Evolutionary conservation across 2,797 vertebrate genomes (phyloP), one percentile per base, ranked within the genome.

Genomic region (Setipinna tenuifilis): DNA sequence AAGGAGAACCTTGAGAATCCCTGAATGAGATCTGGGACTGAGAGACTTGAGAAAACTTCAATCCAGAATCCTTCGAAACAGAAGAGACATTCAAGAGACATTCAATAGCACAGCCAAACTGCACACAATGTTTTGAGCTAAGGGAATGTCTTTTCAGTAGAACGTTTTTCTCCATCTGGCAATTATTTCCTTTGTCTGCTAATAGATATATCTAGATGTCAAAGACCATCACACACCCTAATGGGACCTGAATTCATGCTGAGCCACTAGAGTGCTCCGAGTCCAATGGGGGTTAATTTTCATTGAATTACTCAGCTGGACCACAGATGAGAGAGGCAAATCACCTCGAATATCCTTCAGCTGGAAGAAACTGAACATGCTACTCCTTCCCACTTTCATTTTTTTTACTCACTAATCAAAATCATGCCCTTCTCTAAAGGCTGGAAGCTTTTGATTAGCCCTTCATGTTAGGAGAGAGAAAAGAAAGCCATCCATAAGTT

Each of bases 191-290:
- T 78, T 78, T 78, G 71, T 78, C 35, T 19, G 17, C 71, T 78
- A 78, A 78, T 21, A 41, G 71, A 78, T 78, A 78, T 19, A 78
- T 78, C 71, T 17, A 31, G 35, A 78, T 78, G 71, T 78, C 68
- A 75, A 28, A 75, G 31, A 75, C 35, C 68, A 75, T 75, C 31
- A 75, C 17, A 75, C 16, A 41, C 16, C 31, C 31, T 35, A 44
- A 17, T 44, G 71, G 71, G 35, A 78, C 41, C 35, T 78, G 17
- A 41, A 44, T 25, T 44, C 71, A 44, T 21, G 31, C 17, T 1
- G 71, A 41, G 71, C 71, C 71, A 44, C 31, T 78, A 7, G 71
- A 21, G 35, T 10, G 19, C 31, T 41, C 31, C 21, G 16, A 44
- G 71, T 78, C 35, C 17, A 21, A 41, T 10, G 31, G 71, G 35